These are phyloP conservation scores for Pterophyllum scalare DNA, from an alignment of 2,113 vertebrate genomes.

Conservation along the genomic window DNA sequence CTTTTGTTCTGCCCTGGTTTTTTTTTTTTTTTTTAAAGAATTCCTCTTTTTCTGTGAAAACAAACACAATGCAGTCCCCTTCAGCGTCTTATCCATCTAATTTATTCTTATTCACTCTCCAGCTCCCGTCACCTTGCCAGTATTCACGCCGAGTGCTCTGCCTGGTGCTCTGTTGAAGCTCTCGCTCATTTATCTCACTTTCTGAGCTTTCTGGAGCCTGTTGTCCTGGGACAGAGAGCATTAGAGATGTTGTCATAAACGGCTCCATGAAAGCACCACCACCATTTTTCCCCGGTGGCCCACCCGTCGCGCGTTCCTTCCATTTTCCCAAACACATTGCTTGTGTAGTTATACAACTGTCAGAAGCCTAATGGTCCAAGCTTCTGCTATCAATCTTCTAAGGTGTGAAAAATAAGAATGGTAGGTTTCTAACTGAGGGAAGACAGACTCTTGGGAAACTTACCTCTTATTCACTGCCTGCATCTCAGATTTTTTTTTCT, in stretches of 20 bases:
- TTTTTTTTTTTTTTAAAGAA: slow-evolving; percentile 9
- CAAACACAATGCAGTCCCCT: slow-evolving; percentile 20
- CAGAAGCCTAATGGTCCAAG: slow-evolving; percentile 25
- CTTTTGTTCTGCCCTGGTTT: slow-evolving; percentile 32
- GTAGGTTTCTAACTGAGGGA: not conserved
- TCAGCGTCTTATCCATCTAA: slow-evolving; percentile 37
- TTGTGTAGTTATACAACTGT: slow-evolving; percentile 30
- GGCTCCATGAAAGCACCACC: slow-evolving; percentile 30
- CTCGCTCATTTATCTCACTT: slow-evolving; percentile 63
- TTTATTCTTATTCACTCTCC: slow-evolving; percentile 43
- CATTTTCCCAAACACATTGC: slow-evolving; percentile 1
- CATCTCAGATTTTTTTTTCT: not conserved
- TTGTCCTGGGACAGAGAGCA: slow-evolving; percentile 31
- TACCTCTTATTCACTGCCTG: slow-evolving; percentile 22
- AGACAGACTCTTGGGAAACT: not conserved
- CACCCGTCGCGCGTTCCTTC: not conserved
- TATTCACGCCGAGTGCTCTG: slow-evolving; percentile 24
- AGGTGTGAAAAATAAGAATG: slow-evolving; percentile 13
- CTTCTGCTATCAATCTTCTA: slow-evolving; percentile 35
- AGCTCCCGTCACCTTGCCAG: slow-evolving; percentile 30
- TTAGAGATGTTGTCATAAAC: slow-evolving; percentile 45
- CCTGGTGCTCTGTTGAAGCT: slow-evolving; percentile 38
- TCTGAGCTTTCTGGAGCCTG: slow-evolving; percentile 40
- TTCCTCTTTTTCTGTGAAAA: slow-evolving; percentile 17
- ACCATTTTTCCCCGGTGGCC: slow-evolving; percentile 8